Evolutionary conservation across 2,888 invertebrate genomes (phyloP).

Genomic region (Tetragnatha montana): DNA sequence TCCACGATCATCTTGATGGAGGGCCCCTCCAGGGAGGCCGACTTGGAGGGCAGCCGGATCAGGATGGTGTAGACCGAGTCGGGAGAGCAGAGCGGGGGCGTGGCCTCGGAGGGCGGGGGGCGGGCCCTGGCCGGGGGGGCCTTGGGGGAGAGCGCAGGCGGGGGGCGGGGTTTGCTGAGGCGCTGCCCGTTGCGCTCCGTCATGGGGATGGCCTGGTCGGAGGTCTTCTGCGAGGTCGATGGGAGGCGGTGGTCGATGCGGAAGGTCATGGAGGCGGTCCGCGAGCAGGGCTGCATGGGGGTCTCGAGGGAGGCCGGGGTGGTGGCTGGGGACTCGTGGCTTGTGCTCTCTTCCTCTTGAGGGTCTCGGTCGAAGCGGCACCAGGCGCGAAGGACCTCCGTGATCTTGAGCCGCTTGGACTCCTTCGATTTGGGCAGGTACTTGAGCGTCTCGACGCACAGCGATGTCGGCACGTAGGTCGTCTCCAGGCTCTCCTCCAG

Average conservation of each 20-base stretch:
- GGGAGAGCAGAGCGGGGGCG: conserved; percentile 23
- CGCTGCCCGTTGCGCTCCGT: conserved; percentile 68
- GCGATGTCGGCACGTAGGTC: conserved; percentile 83
- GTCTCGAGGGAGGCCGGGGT: conserved; percentile 87
- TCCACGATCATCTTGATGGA: conserved; percentile 74
- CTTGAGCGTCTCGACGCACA: conserved; percentile 72
- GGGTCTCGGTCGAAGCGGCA: conserved; percentile 82
- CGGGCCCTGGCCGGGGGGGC: conserved; percentile 10
- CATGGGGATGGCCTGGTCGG: conserved; percentile 70
- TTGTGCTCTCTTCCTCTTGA: conserved; percentile 80
- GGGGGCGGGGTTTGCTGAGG: conserved; percentile 45
- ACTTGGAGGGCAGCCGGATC: conserved; percentile 85
- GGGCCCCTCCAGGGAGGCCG: conserved; percentile 69
- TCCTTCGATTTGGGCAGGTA: conserved; percentile 61
- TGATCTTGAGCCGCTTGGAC: conserved; percentile 56
- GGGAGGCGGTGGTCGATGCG: conserved; percentile 71
- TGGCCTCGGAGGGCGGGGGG: conserved; percentile 10
- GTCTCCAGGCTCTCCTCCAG: conserved; percentile 75
- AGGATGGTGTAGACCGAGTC: conserved; percentile 90
- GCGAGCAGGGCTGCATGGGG: conserved; percentile 85
- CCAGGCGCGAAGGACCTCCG: conserved; percentile 67
- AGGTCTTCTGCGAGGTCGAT: conserved; percentile 69
- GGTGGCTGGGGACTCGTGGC: conserved; percentile 75
- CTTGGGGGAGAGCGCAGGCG: conserved; percentile 35
- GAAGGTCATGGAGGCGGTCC: conserved; percentile 68